Percentiles rank a stretch among this genome's conserved stretches.
Conservation (phyloP, 2,113 vertebrate genomes). For the Hippolais icterina region DNA sequence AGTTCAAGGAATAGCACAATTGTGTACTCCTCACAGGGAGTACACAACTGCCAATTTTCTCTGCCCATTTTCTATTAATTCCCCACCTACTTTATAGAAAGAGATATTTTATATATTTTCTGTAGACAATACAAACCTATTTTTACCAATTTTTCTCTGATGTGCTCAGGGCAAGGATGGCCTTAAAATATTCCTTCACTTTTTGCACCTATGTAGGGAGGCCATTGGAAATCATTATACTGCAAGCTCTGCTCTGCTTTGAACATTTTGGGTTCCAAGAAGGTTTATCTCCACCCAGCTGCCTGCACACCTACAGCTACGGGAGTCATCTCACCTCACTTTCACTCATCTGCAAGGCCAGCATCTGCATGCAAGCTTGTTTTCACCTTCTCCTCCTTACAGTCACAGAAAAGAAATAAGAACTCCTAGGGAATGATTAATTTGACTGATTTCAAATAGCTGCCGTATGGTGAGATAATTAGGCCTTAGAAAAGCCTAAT, state of each 20-base stretch:
- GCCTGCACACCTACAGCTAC: neutral
- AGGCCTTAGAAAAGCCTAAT: conserved; percentile 24
- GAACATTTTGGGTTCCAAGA: neutral
- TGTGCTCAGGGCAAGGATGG: neutral
- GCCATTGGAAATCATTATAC: neutral
- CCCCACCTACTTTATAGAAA: neutral
- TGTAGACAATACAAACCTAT: neutral
- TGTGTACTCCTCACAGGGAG: neutral
- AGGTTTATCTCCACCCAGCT: neutral
- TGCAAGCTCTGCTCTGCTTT: neutral
- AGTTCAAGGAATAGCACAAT: neutral
- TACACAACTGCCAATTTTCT: neutral
- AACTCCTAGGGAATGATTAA: conserved; percentile 25
- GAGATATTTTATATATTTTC: neutral
- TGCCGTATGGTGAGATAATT: conserved; percentile 43
- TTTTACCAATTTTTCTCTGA: neutral
- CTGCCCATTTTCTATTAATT: neutral
- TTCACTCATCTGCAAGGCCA: neutral
- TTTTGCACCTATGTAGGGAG: neutral
- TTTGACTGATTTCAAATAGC: conserved; percentile 28
- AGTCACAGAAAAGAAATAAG: neutral
- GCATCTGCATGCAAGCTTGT: neutral
- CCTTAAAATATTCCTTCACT: neutral
- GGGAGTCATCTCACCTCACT: neutral
- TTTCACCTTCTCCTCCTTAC: neutral